phyloP scores from a whole-genome alignment of 2,888 invertebrate species.

The Brachypterus glaber region DNA sequence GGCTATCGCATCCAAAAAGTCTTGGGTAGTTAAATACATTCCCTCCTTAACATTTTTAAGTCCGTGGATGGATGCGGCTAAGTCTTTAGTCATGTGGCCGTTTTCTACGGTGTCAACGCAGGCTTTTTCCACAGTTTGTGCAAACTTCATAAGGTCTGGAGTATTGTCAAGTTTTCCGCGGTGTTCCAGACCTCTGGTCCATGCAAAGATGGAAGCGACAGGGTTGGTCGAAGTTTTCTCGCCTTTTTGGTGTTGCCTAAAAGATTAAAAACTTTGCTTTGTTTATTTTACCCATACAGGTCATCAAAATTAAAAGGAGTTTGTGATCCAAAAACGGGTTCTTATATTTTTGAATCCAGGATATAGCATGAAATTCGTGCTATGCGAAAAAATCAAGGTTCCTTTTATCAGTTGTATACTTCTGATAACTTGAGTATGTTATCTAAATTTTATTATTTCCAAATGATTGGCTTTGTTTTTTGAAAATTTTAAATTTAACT shows the following conservation, averaged over 20 bases:
- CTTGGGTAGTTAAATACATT: constrained; percentile 76
- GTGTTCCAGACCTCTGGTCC: constrained; percentile 78
- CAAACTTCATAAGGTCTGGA: constrained; percentile 64
- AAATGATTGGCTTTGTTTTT: no score
- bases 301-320: no score
- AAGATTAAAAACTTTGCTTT: constrained; percentile 34
- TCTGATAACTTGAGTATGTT: no score
- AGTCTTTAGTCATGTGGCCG: constrained; percentile 83
- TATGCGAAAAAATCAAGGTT: constrained; percentile 2
- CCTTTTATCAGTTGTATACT: neutral
- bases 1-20: constrained; percentile 74
- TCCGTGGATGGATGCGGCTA: constrained; percentile 74
- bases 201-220: constrained; percentile 84
- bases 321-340: no score
- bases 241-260: constrained; percentile 76
- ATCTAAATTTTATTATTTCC: no score
- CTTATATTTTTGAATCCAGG: neutral
- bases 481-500: no score
- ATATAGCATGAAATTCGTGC: no score
- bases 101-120: constrained; percentile 75
- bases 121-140: constrained; percentile 63
- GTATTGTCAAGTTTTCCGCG: constrained; percentile 74
- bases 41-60: constrained; percentile 69
- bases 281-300: no score
- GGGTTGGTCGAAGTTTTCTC: constrained; percentile 83